A percentile compares a stretch with the other conserved stretches of the same genome.
Conservation (phyloP, 2,888 invertebrate genomes). For the Pheosia tremula region DNA sequence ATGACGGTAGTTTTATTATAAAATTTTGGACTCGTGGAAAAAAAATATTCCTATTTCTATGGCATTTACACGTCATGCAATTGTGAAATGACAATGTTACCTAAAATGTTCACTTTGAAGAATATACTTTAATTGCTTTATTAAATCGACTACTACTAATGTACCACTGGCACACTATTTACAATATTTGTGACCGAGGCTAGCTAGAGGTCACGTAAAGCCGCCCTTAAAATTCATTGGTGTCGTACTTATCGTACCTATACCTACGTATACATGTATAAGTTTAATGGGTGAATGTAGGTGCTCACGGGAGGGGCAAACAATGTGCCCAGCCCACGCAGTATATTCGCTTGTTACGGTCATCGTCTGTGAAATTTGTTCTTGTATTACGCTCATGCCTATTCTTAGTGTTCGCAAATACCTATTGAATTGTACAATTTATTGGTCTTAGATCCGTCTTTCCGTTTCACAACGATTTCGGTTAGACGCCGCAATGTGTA, state of each 20-base stretch:
- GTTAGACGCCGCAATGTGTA: slow-evolving; percentile 43
- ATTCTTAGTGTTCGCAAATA: slow-evolving; percentile 47
- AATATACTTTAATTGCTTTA: no score
- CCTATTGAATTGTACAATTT: slow-evolving; percentile 39
- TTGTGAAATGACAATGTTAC: no score
- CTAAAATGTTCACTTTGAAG: no score
- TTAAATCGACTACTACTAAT: no score
- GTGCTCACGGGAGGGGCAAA: slow-evolving; percentile 59
- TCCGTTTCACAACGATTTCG: slow-evolving; percentile 57
- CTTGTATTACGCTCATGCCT: slow-evolving; percentile 50
- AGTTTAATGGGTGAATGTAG: slow-evolving; percentile 19
- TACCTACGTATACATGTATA: neutral
- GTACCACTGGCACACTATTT: slow-evolving; percentile 72
- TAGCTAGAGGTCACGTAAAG: slow-evolving; percentile 67
- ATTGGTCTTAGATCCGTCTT: slow-evolving; percentile 44
- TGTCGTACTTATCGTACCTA: slow-evolving; percentile 16
- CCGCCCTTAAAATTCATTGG: slow-evolving; percentile 68
- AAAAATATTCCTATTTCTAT: no score
- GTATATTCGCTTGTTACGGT: slow-evolving; percentile 61
- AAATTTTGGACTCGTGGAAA: neutral
- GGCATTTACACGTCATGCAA: no score
- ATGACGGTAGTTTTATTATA: slow-evolving; percentile 30
- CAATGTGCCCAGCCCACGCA: slow-evolving; percentile 74
- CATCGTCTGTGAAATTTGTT: slow-evolving; percentile 63
- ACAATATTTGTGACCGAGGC: slow-evolving; percentile 57